These are phyloP conservation scores for Thunnus albacares DNA, from an alignment of 2,797 vertebrate species.

Conservation along the genomic window DNA sequence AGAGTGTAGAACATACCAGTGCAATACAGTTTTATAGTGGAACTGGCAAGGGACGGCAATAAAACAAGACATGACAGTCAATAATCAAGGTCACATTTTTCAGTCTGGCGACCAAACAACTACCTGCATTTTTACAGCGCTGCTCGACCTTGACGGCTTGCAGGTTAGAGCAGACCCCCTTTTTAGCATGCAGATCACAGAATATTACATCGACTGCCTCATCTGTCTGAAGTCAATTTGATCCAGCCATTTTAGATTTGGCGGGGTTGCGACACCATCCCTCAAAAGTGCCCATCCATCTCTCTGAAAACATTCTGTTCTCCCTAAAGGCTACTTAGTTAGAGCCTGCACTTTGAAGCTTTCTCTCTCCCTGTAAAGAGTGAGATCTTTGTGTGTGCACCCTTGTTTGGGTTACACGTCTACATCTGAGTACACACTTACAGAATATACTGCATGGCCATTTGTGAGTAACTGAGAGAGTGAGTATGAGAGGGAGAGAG, in stretches of 20 bases:
- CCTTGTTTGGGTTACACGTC: conserved; percentile 78
- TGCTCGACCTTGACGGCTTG: conserved; percentile 82
- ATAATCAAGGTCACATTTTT: conserved; percentile 87
- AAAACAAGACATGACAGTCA: conserved; percentile 83
- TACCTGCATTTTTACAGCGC: conserved; percentile 83
- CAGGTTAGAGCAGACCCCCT: conserved; percentile 80
- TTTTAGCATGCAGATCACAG: conserved; percentile 87
- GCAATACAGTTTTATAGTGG: conserved; percentile 65
- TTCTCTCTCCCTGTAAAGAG: conserved; percentile 54
- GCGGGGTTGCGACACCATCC: conserved; percentile 84
- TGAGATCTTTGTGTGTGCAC: conserved; percentile 63
- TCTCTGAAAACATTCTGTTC: conserved; percentile 82
- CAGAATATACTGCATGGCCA: conserved; percentile 69
- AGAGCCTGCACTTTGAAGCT: conserved; percentile 65
- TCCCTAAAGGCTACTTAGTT: conserved; percentile 81
- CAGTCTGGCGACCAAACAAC: conserved; percentile 83
- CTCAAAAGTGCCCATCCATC: conserved; percentile 85
- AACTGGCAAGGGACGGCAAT: conserved; percentile 70
- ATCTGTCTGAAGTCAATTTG: conserved; percentile 87
- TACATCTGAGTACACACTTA: conserved; percentile 67
- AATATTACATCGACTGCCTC: conserved; percentile 86
- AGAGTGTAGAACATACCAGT: conserved; percentile 30
- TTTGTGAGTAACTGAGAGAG: conserved; percentile 66
- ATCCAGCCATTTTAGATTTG: conserved; percentile 87
- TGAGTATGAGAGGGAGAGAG: conserved; percentile 34